Conservation (phyloP, 2,113 vertebrate species). For the Hiodon tergisus region DNA sequence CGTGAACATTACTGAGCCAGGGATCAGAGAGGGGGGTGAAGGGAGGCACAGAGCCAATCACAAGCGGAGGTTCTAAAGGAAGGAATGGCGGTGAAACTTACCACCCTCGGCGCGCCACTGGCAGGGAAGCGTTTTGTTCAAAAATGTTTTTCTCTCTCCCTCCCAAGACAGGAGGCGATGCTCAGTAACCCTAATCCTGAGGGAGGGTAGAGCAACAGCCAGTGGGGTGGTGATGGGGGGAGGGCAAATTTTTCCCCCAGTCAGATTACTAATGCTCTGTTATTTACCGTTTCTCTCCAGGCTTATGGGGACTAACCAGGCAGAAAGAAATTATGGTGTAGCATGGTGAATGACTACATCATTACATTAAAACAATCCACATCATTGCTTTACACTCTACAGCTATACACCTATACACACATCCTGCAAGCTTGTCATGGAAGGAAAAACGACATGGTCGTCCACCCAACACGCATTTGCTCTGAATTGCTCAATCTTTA, state of each 20-base stretch:
- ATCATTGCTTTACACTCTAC: too few species aligned
- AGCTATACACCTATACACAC: too few species aligned
- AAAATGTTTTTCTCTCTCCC: background rate
- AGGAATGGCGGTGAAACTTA: conserved; percentile 35
- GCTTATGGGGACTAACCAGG: background rate
- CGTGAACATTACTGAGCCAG: conserved; percentile 26
- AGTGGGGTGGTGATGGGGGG: background rate
- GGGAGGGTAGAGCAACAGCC: background rate
- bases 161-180: background rate
- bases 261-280: background rate
- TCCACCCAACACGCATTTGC: too few species aligned
- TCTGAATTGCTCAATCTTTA: too few species aligned
- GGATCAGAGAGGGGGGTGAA: conserved; percentile 1
- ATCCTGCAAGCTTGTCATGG: too few species aligned
- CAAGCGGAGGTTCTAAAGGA: conserved; percentile 42
- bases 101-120: conserved; percentile 31
- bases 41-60: conserved; percentile 39
- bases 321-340: too few species aligned
- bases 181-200: background rate
- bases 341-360: too few species aligned
- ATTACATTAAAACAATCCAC: too few species aligned
- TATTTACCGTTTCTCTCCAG: background rate
- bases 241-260: background rate
- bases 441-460: too few species aligned
- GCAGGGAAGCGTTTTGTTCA: conserved; percentile 45